phyloP scores from a whole-genome alignment of 2,888 invertebrate species.

The Hartigia nigra region DNA sequence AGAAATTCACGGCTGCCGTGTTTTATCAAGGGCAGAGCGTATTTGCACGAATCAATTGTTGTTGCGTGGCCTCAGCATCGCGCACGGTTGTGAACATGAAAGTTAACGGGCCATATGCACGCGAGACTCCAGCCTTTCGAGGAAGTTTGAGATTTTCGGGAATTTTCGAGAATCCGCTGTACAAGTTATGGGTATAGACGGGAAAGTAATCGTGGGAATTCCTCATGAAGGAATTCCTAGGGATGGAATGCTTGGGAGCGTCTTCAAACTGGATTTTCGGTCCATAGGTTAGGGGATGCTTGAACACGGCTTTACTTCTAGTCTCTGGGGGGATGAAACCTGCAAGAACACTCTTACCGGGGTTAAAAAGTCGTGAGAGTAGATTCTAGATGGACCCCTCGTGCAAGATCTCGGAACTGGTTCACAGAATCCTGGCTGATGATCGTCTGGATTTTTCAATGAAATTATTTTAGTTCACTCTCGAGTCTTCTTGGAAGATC shows the following conservation, averaged over 20 bases:
- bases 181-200: not conserved
- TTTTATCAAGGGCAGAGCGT: conserved; percentile 40
- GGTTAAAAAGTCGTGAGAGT: conserved; percentile 19
- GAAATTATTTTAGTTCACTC: not conserved
- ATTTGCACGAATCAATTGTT: conserved; percentile 45
- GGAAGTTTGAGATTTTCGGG: not conserved
- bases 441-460: not conserved
- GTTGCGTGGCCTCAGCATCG: not conserved
- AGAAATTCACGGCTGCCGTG: conserved; percentile 36
- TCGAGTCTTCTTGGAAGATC: not conserved
- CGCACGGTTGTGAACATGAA: not conserved
- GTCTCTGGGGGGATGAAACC: not conserved
- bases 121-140: not conserved
- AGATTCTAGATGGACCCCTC: not conserved
- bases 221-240: not conserved
- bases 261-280: not conserved
- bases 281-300: not conserved
- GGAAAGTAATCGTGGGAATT: conserved; percentile 1
- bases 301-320: not conserved
- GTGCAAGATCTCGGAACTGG: conserved; percentile 5
- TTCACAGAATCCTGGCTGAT: not conserved
- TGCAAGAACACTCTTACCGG: not conserved
- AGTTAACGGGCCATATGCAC: not conserved
- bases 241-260: not conserved
- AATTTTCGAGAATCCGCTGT: not conserved